Conservation (phyloP, 2,797 vertebrate genomes). For the Crypturellus tataupa region DNA sequence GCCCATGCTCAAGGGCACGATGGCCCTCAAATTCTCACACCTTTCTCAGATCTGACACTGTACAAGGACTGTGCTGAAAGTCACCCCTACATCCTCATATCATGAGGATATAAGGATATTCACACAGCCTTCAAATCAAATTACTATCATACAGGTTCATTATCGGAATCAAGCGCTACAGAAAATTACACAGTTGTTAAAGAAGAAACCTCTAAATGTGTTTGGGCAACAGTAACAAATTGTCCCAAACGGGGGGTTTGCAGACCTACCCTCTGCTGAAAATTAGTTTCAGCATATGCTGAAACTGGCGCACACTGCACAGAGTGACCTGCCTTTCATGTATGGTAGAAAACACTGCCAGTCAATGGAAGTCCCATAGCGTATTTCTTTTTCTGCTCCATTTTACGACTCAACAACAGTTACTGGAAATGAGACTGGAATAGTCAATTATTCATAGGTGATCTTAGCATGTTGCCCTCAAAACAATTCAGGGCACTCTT, state of each 20-base stretch:
- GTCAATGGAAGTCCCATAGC: not conserved
- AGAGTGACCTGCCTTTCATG: not conserved
- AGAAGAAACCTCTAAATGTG: not conserved
- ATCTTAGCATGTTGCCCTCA: not conserved
- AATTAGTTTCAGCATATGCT: not conserved
- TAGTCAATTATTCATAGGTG: not conserved
- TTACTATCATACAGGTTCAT: not conserved
- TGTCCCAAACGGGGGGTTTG: accelerated
- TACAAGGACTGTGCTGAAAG: not conserved
- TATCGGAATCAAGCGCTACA: not conserved
- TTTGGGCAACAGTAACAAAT: not conserved
- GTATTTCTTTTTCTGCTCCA: not conserved
- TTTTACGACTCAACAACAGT: not conserved
- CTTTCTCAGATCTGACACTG: not conserved
- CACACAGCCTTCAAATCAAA: not conserved
- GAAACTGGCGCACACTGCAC: not conserved
- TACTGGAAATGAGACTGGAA: not conserved
- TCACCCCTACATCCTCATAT: accelerated
- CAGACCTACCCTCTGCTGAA: not conserved
- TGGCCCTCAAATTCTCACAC: not conserved
- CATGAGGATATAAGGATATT: not conserved
- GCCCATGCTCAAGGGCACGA: accelerated
- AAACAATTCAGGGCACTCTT: not conserved
- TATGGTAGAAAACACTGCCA: accelerated
- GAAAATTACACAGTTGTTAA: not conserved